Conservation (phyloP, 2,113 vertebrate species). For the Physeter macrocephalus region DNA sequence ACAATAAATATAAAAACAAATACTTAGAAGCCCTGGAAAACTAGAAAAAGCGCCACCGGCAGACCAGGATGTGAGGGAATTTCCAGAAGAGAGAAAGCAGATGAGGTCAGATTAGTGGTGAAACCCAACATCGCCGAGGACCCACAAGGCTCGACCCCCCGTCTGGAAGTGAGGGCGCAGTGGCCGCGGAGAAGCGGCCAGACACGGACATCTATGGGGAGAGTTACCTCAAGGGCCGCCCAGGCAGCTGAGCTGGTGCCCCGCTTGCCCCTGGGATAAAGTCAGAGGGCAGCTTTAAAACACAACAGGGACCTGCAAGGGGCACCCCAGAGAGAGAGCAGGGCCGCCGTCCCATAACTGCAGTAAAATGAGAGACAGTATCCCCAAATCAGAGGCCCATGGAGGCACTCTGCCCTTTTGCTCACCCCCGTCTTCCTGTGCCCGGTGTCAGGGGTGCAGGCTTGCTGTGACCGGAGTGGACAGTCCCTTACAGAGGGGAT, state of each 20-base stretch:
- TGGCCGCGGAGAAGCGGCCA: neutral
- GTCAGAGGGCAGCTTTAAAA: neutral
- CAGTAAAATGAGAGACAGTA: neutral
- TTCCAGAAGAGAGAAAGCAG: neutral
- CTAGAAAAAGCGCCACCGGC: neutral
- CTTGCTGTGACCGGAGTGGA: neutral
- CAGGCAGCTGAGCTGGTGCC: accelerated
- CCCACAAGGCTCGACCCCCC: neutral
- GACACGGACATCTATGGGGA: neutral
- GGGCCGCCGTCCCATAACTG: neutral
- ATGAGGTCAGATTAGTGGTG: neutral
- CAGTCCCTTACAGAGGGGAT: neutral
- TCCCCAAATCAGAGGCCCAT: neutral
- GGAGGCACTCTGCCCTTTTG: accelerated
- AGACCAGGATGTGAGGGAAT: neutral
- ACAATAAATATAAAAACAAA: neutral
- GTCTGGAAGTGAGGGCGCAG: neutral
- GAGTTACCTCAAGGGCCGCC: neutral
- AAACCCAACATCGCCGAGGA: neutral
- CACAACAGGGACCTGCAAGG: neutral
- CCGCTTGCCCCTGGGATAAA: neutral
- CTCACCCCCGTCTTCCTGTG: too few relatives aligned
- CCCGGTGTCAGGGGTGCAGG: neutral
- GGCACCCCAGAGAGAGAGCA: neutral
- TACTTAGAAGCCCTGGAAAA: neutral